Evolutionary conservation across 2,113 vertebrate genomes (phyloP), one percentile per base, ranked within the genome.

Genomic region (Vicugna pacos): DNA sequence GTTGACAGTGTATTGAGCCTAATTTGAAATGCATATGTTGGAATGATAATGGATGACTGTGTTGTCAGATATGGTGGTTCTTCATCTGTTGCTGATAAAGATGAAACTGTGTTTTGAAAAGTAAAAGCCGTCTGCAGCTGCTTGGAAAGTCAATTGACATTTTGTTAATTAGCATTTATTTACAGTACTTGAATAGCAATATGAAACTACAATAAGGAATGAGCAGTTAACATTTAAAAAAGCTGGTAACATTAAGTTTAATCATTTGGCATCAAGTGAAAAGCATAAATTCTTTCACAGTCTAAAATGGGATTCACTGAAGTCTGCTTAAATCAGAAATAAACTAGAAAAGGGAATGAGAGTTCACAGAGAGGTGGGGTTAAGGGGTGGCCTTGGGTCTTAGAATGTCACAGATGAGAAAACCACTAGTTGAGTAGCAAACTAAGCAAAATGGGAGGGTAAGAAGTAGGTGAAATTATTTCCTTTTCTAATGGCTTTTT

Each of bases 171-270:
- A 98, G 64, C 80, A 81, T 95, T 89, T 0, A 3, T 97, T 97
- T 83, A 90, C 82, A 98, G 91, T 86, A 87, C 87, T 92, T 80
- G 95, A 94, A 92, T 90, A 90, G 95, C 38, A 97, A 93, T 86
- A 94, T 97, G 96, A 91, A 32, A 42, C 87, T 86, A 95, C 93
- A 95, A 82, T 94, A 97, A 98, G 97, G 94, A 97, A 98, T 85
- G 90, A 97, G 79, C 93, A 96, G 89, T 81, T 96, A 96, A 91
- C 72, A 95, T 94, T 58, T 1, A 32, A 50, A 93, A 91, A 92
- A 91, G 38, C 54, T 86, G 24, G 32, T 85, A 69, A 94, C 95
- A 92, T 83, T 96, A 96, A 96, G 94, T 94, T 97, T 97, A 93
- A 96, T 87, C 16, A 70, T 60, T 97, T 97, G 91, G 89, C 76